Evolutionary conservation across 2,113 vertebrate genomes (phyloP).

Genomic region (Chamaetylas fuelleborni): DNA sequence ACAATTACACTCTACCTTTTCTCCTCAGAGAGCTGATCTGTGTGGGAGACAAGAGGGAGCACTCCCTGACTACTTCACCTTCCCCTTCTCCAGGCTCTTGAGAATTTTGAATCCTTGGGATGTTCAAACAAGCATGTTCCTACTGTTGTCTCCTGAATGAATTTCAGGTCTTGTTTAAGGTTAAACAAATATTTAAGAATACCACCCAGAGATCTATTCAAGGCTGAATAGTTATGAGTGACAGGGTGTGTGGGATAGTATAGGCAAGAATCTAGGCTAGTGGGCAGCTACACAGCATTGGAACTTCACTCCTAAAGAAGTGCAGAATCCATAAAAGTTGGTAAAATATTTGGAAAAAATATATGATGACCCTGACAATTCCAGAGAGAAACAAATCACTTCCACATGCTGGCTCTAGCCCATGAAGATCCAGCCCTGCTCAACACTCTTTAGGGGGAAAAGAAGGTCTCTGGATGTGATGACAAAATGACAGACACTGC

Average conservation of each 20-base stretch:
- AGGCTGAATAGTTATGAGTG: not conserved
- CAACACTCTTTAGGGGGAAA: not conserved
- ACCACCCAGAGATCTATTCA: not conserved
- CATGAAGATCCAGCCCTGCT: not conserved
- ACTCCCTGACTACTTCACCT: not conserved
- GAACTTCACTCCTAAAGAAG: not conserved
- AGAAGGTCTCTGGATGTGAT: not conserved
- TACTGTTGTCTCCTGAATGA: not conserved
- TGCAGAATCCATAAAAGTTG: not conserved
- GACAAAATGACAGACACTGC: not conserved
- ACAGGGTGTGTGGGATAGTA: not conserved
- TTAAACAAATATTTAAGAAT: not conserved
- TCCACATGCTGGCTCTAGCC: not conserved
- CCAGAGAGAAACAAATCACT: not conserved
- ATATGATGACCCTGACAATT: not conserved
- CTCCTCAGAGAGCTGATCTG: not conserved
- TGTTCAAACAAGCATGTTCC: not conserved
- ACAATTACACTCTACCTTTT: not conserved
- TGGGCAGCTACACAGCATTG: not conserved
- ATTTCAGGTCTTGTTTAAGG: not conserved
- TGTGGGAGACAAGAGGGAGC: not conserved
- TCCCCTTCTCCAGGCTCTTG: not conserved
- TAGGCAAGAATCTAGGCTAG: not conserved
- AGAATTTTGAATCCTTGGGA: not conserved
- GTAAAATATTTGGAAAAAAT: not conserved